phyloP scores from a whole-genome alignment of 1,140 invertebrate species.

The Drosophila hydei region DNA sequence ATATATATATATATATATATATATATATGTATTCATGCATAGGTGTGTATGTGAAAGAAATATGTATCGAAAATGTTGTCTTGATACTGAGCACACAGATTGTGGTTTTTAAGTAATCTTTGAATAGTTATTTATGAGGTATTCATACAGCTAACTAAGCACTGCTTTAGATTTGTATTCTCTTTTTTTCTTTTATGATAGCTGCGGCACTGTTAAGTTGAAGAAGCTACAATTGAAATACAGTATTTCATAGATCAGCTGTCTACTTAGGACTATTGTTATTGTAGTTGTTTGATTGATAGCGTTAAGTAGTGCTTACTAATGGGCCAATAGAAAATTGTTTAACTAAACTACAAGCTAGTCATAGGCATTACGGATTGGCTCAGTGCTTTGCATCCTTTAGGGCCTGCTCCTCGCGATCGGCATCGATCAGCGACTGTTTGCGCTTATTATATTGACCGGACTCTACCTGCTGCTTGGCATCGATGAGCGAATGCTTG shows the following conservation, averaged over 20 bases:
- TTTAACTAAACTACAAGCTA: slow-evolving; percentile 69
- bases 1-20: too few relatives aligned
- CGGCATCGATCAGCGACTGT: slow-evolving; percentile 74
- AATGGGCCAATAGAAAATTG: slow-evolving; percentile 53
- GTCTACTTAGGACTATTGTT: slow-evolving; percentile 14
- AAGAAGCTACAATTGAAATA: slow-evolving; percentile 3
- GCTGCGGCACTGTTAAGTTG: not conserved
- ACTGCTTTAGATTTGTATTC: not conserved
- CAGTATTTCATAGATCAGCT: not conserved
- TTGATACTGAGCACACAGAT: slow-evolving; percentile 60
- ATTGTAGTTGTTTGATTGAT: not conserved
- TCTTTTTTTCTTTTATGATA: not conserved
- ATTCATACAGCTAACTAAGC: slow-evolving; percentile 15
- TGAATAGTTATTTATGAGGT: slow-evolving; percentile 23
- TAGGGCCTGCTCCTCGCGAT: slow-evolving; percentile 71
- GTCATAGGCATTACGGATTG: slow-evolving; percentile 23
- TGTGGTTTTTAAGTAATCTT: slow-evolving; percentile 3
- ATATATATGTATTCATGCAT: slow-evolving; percentile 36
- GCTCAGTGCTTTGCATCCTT: slow-evolving; percentile 76
- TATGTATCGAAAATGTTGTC: slow-evolving; percentile 49
- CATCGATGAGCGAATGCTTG: slow-evolving; percentile 79
- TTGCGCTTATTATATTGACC: slow-evolving; percentile 73
- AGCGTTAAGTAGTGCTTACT: slow-evolving; percentile 11
- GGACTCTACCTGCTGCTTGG: slow-evolving; percentile 71
- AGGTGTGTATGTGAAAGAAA: not conserved